phyloP scores from a whole-genome alignment of 2,113 vertebrate species.

The Cyanoramphus novaezelandiae region DNA sequence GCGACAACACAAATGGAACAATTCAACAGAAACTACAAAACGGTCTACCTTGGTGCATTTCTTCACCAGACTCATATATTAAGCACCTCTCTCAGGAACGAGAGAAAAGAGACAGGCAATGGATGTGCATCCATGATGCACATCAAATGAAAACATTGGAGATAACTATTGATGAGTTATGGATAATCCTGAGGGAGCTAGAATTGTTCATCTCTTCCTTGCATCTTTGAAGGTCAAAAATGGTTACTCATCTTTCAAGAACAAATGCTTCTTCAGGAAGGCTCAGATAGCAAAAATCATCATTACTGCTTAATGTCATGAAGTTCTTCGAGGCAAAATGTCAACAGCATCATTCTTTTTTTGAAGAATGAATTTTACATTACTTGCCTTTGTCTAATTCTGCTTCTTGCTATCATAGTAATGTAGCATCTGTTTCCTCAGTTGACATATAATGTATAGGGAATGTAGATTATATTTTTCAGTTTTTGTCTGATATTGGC shows the following conservation, averaged over 20 bases:
- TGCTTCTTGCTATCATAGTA: not conserved
- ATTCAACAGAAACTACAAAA: not conserved
- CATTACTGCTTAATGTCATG: not conserved
- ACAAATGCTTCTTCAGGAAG: not conserved
- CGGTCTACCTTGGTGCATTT: accelerated
- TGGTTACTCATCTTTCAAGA: not conserved
- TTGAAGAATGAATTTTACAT: not conserved
- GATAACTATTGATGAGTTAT: not conserved
- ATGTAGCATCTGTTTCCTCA: not conserved
- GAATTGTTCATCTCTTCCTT: not conserved
- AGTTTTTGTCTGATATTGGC: not conserved
- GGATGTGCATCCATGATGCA: not conserved
- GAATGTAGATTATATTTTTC: not conserved
- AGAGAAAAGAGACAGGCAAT: not conserved
- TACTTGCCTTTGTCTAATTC: not conserved
- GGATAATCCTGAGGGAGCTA: not conserved
- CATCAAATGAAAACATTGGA: not conserved
- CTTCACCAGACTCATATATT: not conserved
- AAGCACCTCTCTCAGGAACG: accelerated
- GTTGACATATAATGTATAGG: not conserved
- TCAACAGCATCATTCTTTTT: not conserved
- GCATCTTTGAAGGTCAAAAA: not conserved
- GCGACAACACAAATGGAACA: not conserved
- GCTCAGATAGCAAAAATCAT: not conserved
- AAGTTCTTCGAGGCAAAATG: not conserved